Evolutionary conservation across 2,797 vertebrate species (phyloP), one percentile per base, ranked within the genome.

Genomic region (Leptoclinus maculatus): DNA sequence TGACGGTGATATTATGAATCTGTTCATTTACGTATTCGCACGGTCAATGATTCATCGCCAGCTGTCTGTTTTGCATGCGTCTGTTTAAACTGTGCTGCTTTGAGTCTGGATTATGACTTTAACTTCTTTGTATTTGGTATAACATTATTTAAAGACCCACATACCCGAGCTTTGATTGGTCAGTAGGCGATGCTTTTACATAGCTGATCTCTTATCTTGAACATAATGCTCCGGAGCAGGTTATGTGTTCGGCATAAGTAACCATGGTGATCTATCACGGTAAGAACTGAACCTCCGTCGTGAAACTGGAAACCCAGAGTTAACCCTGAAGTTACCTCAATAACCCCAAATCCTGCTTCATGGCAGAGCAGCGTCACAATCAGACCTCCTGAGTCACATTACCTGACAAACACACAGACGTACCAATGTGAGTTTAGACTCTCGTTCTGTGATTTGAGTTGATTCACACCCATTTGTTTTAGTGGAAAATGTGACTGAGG

Each of bases 391-490:
- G 73, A 83, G 47, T 85, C 83, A 64, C 74, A 74, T 80, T 47
- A 78, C 71, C 53, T 73, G 67, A 88, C 78, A 79, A 32, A 70
- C 32, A 41, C 56, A 71, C 45, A 67, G 38, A 76, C 73, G 62
- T 45, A 74, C 62, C 71, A 59, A 43, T 10, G 21, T 53, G 54
- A 67, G 62, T 25, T 73, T 51, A 29, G 21, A 66, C 51, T 78
- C 74, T 72, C 38, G 45, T 29, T 78, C 4, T 23, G 23, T 53
- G 51, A 23, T 67, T 8, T 38, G n/a, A 71, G 25, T 29, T 60
- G 45, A 71, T 80, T 86, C 57, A 83, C 21, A 53, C 23, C 45
- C 19, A 27, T 83, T 87, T 80, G 66, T 74, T 84, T 71, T 56
- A 74, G 63, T 51, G 70, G 43, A 57, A 60, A 78, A 66, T 67